Conservation (phyloP, 1,140 invertebrate species). For the Achatina immaculata region DNA sequence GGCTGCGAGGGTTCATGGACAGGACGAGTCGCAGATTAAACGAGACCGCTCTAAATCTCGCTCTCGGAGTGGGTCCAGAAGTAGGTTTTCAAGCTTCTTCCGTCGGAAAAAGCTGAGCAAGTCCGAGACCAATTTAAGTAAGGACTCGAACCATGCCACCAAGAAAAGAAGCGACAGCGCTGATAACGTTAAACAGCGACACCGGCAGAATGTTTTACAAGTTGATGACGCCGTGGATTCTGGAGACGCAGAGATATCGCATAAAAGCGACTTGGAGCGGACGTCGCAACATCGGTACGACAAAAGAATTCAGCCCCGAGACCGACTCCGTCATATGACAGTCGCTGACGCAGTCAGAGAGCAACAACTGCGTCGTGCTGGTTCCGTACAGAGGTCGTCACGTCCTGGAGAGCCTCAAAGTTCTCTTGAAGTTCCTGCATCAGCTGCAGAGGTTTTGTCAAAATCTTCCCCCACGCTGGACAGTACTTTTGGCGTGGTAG, state of each 20-base stretch:
- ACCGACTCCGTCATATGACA: constrained; percentile 45
- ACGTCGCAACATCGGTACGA: constrained; percentile 31
- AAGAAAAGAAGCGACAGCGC: constrained; percentile 27
- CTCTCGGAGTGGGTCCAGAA: constrained; percentile 42
- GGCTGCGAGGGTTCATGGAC: not conserved
- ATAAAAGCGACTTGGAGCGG: not conserved
- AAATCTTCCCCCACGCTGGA: too few relatives aligned
- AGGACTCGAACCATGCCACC: not conserved
- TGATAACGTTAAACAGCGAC: constrained; percentile 23
- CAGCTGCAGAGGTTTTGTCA: not conserved
- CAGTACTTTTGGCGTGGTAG: too few relatives aligned
- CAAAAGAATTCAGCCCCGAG: constrained; percentile 40
- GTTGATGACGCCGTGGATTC: not conserved
- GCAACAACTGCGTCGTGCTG: constrained; percentile 1
- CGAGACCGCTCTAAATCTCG: constrained; percentile 36
- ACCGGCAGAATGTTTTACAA: not conserved
- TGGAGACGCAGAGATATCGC: too few relatives aligned
- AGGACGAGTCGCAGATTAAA: not conserved
- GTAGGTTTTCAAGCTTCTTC: constrained; percentile 41
- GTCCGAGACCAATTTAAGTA: constrained; percentile 42
- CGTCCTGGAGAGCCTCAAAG: too few relatives aligned
- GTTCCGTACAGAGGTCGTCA: not conserved
- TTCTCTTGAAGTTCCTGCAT: not conserved
- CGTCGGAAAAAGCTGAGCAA: constrained; percentile 38
- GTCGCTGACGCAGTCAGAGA: constrained; percentile 43